phyloP scores from a whole-genome alignment of 2,888 invertebrate species.

The Bombylius discolor region DNA sequence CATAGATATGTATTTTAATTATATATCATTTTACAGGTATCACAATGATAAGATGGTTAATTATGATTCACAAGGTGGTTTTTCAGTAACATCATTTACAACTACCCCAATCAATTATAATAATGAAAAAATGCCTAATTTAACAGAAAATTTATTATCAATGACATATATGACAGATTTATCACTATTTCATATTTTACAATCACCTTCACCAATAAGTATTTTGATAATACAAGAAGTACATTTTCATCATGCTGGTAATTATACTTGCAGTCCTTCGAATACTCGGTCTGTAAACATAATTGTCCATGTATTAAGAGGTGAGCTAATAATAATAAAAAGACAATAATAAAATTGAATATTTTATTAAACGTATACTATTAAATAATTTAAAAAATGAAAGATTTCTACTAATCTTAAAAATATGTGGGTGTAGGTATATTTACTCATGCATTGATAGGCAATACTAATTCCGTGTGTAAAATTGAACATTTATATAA shows the following conservation, averaged over 20 bases:
- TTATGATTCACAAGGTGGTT: slow-evolving; percentile 61
- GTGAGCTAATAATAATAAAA: slow-evolving; percentile 25
- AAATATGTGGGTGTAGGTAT: too few relatives aligned
- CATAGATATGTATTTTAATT: too few relatives aligned
- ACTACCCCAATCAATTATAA: slow-evolving; percentile 20
- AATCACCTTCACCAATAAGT: slow-evolving; percentile 30
- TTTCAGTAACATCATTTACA: slow-evolving; percentile 28
- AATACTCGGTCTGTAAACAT: slow-evolving; percentile 64
- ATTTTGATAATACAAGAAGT: slow-evolving; percentile 55
- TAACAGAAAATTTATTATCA: not conserved
- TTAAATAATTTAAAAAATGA: too few relatives aligned
- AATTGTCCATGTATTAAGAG: slow-evolving; percentile 57
- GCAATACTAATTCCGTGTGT: too few relatives aligned
- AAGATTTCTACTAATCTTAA: too few relatives aligned
- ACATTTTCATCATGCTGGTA: slow-evolving; percentile 53
- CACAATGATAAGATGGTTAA: slow-evolving; percentile 76
- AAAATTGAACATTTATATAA: too few relatives aligned
- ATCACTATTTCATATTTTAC: too few relatives aligned
- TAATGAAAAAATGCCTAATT: slow-evolving; percentile 1
- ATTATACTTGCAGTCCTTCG: slow-evolving; percentile 69
- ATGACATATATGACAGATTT: too few relatives aligned
- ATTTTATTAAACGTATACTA: too few relatives aligned
- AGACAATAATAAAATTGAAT: too few relatives aligned
- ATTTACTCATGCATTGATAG: too few relatives aligned
- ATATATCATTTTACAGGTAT: slow-evolving; percentile 42